Conservation (phyloP, 1,140 invertebrate species). For the Coptotermes formosanus region DNA sequence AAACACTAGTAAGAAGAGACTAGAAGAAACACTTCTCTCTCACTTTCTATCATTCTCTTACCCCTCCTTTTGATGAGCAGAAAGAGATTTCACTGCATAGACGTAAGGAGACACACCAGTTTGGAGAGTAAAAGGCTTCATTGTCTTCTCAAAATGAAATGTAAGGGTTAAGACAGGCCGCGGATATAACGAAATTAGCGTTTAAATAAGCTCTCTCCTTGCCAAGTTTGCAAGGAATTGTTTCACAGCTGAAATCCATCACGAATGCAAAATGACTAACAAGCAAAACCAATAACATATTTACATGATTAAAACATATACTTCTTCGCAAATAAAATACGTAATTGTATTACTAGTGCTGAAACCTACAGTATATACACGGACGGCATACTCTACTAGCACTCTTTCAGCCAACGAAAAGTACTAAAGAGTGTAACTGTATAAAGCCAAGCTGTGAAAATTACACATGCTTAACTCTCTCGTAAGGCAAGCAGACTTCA, state of each 20-base stretch:
- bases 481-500: too few relatives aligned
- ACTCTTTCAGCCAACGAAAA: too few relatives aligned
- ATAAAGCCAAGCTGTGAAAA: too few relatives aligned
- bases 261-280: not conserved
- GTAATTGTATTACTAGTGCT: too few relatives aligned
- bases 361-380: too few relatives aligned
- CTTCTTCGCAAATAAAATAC: not conserved
- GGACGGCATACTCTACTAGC: too few relatives aligned
- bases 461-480: too few relatives aligned
- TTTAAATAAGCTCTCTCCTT: conserved; percentile 1
- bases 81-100: not conserved
- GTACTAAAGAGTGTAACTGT: too few relatives aligned
- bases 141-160: not conserved
- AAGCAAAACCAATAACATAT: not conserved
- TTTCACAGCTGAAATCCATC: not conserved
- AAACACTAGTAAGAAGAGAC: not conserved
- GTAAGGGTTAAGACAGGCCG: not conserved
- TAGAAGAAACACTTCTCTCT: not conserved
- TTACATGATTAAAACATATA: not conserved
- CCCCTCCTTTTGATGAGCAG: not conserved
- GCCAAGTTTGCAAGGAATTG: not conserved
- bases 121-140: conserved; percentile 6
- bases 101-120: not conserved
- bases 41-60: not conserved
- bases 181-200: not conserved